A percentile compares a stretch with the other conserved stretches of the same genome.
Evolutionary conservation across 2,113 vertebrate genomes (phyloP).

Genomic region (Terrapene triunguis): DNA sequence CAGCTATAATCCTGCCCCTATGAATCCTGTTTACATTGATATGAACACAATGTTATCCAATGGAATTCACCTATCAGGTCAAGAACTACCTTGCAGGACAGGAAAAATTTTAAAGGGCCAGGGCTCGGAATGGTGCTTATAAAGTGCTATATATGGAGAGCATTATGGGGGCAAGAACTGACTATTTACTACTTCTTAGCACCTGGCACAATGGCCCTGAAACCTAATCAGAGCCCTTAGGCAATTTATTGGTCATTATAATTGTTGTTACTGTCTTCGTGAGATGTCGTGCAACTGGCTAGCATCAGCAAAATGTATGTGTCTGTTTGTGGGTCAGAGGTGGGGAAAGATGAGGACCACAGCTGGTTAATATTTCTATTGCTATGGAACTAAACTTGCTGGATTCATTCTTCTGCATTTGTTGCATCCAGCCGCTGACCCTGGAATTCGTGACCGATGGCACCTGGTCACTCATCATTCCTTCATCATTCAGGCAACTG

Average conservation of each 20-base stretch:
- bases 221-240: not conserved
- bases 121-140: not conserved
- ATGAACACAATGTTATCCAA: not conserved
- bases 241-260: not conserved
- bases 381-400: not conserved
- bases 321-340: not conserved
- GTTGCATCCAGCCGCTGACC: not conserved
- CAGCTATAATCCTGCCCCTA: not conserved
- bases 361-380: constrained; percentile 37
- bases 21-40: not conserved
- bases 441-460: not conserved
- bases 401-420: not conserved
- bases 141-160: not conserved
- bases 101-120: not conserved
- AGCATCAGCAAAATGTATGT: not conserved
- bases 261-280: not conserved
- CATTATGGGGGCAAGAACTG: not conserved
- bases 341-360: not conserved
- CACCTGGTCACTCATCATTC: constrained; percentile 32
- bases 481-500: constrained; percentile 23
- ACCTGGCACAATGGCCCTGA: not conserved
- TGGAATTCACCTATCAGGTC: not conserved
- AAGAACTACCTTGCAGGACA: not conserved
- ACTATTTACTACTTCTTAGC: not conserved
- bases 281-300: not conserved